Conservation (phyloP, 2,888 invertebrate species). For the Amphipyra tragopoginis region DNA sequence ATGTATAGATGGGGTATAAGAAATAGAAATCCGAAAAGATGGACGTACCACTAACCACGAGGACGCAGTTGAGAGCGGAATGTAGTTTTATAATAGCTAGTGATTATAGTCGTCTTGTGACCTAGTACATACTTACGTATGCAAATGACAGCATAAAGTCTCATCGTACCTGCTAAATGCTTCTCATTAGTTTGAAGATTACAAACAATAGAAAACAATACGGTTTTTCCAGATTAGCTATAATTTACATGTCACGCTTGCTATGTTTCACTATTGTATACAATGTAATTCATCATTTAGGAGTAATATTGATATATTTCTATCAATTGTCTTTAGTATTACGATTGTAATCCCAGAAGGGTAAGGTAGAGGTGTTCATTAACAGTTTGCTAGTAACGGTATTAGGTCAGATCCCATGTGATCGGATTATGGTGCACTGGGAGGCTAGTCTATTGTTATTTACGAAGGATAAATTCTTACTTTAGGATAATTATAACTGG, state of each 20-base stretch:
- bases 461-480: no score
- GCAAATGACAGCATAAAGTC: constrained; percentile 22
- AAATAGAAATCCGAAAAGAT: no score
- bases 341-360: constrained; percentile 4
- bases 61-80: no score
- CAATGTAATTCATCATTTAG: neutral
- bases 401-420: neutral
- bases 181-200: constrained; percentile 34
- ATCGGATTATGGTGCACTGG: no score
- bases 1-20: no score
- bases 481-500: no score
- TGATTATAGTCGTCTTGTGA: constrained; percentile 5
- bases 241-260: constrained; percentile 27
- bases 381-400: neutral
- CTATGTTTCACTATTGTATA: constrained; percentile 7
- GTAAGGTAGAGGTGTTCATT: no score
- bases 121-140: constrained; percentile 17
- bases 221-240: constrained; percentile 38
- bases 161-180: constrained; percentile 26
- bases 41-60: no score
- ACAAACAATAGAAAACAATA: constrained; percentile 36
- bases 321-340: constrained; percentile 6
- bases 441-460: no score
- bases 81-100: no score
- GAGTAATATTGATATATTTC: no score